Percentiles rank a stretch among this genome's conserved stretches.
These are phyloP conservation scores for Tiliacea aurago DNA, from an alignment of 2,888 invertebrate genomes.

Conservation along the genomic window DNA sequence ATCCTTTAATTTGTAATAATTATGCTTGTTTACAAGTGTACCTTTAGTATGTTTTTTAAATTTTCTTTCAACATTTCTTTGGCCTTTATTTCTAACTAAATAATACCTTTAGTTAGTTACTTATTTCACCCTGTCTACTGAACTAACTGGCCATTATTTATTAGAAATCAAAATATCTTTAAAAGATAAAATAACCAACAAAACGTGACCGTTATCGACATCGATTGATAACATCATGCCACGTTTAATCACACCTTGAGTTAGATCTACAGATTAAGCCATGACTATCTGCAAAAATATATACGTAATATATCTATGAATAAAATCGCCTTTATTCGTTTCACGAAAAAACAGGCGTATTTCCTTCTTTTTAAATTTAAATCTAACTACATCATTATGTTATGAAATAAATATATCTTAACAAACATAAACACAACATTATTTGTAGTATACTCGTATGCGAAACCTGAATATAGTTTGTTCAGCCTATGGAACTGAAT, in stretches of 20 bases:
- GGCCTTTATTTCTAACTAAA: not conserved
- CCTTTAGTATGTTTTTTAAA: no score
- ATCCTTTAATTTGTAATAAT: no score
- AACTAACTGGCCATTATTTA: conserved; percentile 2
- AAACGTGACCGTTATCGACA: conserved; percentile 52
- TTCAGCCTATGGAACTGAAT: no score
- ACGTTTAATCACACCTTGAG: conserved; percentile 35
- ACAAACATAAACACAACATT: not conserved
- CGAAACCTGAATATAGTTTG: no score
- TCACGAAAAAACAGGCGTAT: not conserved
- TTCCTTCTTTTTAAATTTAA: not conserved
- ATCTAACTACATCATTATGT: not conserved
- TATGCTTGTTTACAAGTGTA: no score
- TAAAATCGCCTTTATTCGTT: not conserved
- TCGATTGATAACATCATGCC: conserved; percentile 28
- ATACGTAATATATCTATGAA: conserved; percentile 1
- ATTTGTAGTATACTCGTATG: no score
- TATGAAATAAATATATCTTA: not conserved
- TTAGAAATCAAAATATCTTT: conserved; percentile 35
- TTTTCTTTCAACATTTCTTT: no score
- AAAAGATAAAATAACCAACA: conserved; percentile 28
- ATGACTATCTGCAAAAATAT: conserved; percentile 10
- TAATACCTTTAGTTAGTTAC: not conserved
- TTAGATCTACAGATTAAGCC: conserved; percentile 1
- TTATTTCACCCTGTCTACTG: not conserved